Base-by-base conservation (phyloP, 2,797 vertebrate species). In the Lerista edwardsae region DNA sequence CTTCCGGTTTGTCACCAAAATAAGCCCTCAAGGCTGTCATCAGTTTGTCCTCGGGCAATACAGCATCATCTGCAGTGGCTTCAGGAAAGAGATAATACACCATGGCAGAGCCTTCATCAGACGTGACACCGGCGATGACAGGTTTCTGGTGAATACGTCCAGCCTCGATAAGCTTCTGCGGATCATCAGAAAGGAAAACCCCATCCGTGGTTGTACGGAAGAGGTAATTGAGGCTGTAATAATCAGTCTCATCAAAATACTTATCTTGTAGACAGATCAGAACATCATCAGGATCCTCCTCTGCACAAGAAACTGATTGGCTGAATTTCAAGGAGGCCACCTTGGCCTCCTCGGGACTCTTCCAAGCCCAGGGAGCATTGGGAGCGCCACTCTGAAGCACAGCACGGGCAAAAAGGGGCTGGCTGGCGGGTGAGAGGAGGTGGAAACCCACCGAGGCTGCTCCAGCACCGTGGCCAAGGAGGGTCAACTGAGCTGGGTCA, bases 391-490 rank as follows among this genome's bases (percentile, higher is more conserved):
- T 97, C 90, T 97, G 94, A 87, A 97, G 93, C 82, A 97, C 93
- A n/a, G 93, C 96, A 39, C 95, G 93, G 3, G 93, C 90, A 75
- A 97, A 96, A 67, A 96, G 92, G 55, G 61, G 41, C 3, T 93
- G 92, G 68, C 97, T 97, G 61, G 93, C 94, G 1, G 94, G 93
- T 2, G 96, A 97, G 76, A 97, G 86, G 57, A 97, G 84, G 69
- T 97, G 97, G 55, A 93, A 90, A 62, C 94, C 95, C 29, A 96
- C 95, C 59, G 94, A 95, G 29, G 74, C 95, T 64, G 95, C 91
- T 11, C 97, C 97, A 34, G 96, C 96, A 51, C 97, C 97, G 75
- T 97, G 95, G 7, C 96, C 96, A 90, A 97, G 96, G 55, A 97
- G 78, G 68, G 96, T 97, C 85, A 97, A 93, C 86, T 90, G 93